phyloP scores from a whole-genome alignment of 2,888 invertebrate species.

The Drosophila cognata region DNA sequence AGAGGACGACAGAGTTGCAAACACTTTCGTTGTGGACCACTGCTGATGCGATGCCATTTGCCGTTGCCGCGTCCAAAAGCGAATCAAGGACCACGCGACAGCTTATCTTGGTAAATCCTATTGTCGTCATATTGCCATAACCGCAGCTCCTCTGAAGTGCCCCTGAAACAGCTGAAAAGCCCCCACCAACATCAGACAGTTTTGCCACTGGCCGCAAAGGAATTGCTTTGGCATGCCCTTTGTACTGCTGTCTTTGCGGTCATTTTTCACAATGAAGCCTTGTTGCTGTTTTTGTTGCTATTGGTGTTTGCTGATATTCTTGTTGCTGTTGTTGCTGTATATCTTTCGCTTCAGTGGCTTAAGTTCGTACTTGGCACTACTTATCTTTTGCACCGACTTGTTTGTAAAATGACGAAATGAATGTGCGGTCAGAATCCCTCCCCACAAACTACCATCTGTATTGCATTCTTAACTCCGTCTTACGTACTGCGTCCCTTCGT shows the following conservation, averaged over 20 bases:
- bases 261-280: conserved; percentile 41
- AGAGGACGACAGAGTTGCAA: conserved; percentile 34
- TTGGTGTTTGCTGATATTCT: conserved; percentile 18
- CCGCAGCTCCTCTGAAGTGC: conserved; percentile 53
- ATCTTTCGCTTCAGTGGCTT: conserved; percentile 76
- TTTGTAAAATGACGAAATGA: conserved; percentile 79
- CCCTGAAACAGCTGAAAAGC: background rate
- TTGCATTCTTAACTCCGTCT: conserved; percentile 17
- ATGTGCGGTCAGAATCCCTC: conserved; percentile 74
- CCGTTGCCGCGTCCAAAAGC: conserved; percentile 26
- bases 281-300: conserved; percentile 26
- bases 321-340: conserved; percentile 54
- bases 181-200: conserved; percentile 1
- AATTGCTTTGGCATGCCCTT: conserved; percentile 62
- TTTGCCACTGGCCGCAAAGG: conserved; percentile 48
- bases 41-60: conserved; percentile 5
- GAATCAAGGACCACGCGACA: conserved; percentile 68
- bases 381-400: conserved; percentile 77
- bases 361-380: conserved; percentile 74
- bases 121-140: conserved; percentile 79
- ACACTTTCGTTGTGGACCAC: conserved; percentile 16
- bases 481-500: background rate
- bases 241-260: conserved; percentile 64
- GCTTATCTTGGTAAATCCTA: conserved; percentile 76
- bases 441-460: conserved; percentile 23